A percentile compares a stretch with the other conserved stretches of the same genome.
Conservation (phyloP, 2,888 invertebrate genomes). For the Drosophila flavopinicola region DNA sequence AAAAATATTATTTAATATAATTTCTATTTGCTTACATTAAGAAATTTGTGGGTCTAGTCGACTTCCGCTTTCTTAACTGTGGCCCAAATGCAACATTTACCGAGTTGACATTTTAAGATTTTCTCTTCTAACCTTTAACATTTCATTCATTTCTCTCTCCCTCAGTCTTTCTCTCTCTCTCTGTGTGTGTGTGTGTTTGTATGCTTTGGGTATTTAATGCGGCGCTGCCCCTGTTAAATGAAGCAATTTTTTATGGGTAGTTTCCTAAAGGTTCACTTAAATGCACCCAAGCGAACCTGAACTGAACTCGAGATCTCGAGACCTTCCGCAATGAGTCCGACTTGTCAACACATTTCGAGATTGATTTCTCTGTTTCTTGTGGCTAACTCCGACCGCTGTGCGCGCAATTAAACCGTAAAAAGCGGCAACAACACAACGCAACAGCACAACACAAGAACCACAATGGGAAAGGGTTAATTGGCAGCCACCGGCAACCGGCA, state of each 20-base stretch:
- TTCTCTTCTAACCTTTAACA: slow-evolving; percentile 43
- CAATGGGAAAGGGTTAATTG: slow-evolving; percentile 58
- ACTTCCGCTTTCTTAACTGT: slow-evolving; percentile 54
- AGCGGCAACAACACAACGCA: slow-evolving; percentile 46
- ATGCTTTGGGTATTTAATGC: slow-evolving; percentile 14
- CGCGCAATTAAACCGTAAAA: slow-evolving; percentile 74
- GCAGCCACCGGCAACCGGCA: slow-evolving; percentile 45
- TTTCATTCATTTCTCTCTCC: slow-evolving; percentile 20
- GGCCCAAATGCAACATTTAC: slow-evolving; percentile 13
- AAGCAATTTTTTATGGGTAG: slow-evolving; percentile 82
- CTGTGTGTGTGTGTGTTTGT: slow-evolving; percentile 8
- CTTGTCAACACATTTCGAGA: slow-evolving; percentile 75
- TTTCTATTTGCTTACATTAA: too few relatives aligned
- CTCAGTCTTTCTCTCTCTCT: slow-evolving; percentile 1
- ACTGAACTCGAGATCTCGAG: slow-evolving; percentile 31
- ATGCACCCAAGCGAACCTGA: slow-evolving; percentile 44
- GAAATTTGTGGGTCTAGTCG: neutral
- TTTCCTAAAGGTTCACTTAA: slow-evolving; percentile 69
- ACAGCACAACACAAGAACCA: slow-evolving; percentile 17
- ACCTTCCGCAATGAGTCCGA: slow-evolving; percentile 31
- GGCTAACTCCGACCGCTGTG: slow-evolving; percentile 38
- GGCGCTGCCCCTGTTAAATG: slow-evolving; percentile 62
- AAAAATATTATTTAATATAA: too few relatives aligned
- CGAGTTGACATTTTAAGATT: slow-evolving; percentile 31
- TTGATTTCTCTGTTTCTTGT: slow-evolving; percentile 72